phyloP scores from a whole-genome alignment of 1,140 invertebrate species.

The Pseudomyrmex gracilis region DNA sequence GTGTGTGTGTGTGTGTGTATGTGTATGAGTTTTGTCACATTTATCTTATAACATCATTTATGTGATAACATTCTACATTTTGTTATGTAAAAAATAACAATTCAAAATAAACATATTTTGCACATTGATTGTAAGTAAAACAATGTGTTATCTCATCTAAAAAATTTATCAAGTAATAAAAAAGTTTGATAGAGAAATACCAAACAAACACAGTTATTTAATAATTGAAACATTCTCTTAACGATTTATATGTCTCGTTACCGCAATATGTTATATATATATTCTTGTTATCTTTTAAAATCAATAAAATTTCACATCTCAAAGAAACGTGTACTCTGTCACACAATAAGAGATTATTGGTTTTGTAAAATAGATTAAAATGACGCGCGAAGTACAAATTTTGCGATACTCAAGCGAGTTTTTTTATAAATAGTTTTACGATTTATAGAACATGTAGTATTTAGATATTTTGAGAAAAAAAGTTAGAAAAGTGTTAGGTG shows the following conservation, averaged over 20 bases:
- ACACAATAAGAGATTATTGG: not conserved
- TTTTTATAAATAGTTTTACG: no score
- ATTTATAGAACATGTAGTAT: not conserved
- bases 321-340: not conserved
- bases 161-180: not conserved
- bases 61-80: constrained; percentile 1
- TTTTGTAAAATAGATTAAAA: not conserved
- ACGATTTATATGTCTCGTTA: not conserved
- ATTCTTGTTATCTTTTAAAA: not conserved
- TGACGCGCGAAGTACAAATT: not conserved
- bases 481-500: not conserved
- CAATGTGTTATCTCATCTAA: not conserved
- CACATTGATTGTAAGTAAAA: no score
- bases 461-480: no score
- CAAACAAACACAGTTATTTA: constrained; percentile 48
- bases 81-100: not conserved
- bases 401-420: no score
- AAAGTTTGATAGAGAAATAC: not conserved
- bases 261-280: not conserved
- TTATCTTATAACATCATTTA: constrained; percentile 16
- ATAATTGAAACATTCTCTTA: not conserved
- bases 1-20: no score
- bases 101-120: not conserved
- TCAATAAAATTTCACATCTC: not conserved
- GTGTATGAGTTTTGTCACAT: no score